These are phyloP conservation scores for Brachylomia viminalis DNA, from an alignment of 2,888 invertebrate species.

Conservation along the genomic window DNA sequence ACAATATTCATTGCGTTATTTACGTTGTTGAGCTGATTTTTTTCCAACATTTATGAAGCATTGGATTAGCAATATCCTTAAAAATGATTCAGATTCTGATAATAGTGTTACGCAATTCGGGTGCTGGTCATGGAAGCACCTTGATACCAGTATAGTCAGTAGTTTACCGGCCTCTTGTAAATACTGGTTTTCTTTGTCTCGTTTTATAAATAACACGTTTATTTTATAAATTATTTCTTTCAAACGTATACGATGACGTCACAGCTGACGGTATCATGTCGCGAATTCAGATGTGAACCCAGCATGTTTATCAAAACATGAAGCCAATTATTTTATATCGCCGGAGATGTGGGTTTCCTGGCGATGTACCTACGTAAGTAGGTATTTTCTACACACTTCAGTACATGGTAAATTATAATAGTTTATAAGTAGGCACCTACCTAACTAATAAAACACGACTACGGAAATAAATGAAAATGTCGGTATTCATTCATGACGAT, in stretches of 20 bases:
- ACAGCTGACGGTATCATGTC: conserved; percentile 26
- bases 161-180: not conserved
- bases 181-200: conserved; percentile 24
- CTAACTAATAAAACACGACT: not conserved
- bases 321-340: conserved; percentile 60
- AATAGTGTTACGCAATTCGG: too few relatives aligned
- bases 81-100: too few relatives aligned
- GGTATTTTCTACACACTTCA: conserved; percentile 2
- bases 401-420: not conserved
- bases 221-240: conserved; percentile 21
- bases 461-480: not conserved
- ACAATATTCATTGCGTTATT: too few relatives aligned
- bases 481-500: not conserved
- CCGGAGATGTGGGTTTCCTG: conserved; percentile 43
- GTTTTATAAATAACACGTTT: conserved; percentile 23
- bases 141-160: conserved; percentile 17
- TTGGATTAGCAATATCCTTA: too few relatives aligned
- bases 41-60: too few relatives aligned
- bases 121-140: conserved; percentile 23
- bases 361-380: conserved; percentile 8
- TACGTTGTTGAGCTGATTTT: too few relatives aligned
- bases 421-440: not conserved
- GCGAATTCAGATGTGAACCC: conserved; percentile 28
- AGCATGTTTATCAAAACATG: conserved; percentile 54
- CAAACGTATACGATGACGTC: conserved; percentile 35